Evolutionary conservation across 2,797 vertebrate genomes (phyloP), one percentile per base, ranked within the genome.

Genomic region (Tiaroga cobitis): DNA sequence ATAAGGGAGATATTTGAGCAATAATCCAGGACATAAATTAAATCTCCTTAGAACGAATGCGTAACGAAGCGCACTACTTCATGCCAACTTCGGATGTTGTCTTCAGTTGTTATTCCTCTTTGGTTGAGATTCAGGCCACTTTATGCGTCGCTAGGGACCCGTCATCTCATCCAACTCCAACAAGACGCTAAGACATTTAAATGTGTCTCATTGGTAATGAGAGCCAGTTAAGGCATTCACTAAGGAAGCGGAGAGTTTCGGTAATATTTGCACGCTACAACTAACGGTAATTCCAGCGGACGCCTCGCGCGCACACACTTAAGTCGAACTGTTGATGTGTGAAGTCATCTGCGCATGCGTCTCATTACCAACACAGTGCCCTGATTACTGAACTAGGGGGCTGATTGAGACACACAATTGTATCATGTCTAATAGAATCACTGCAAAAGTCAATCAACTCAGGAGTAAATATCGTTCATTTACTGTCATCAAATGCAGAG

Each of bases 291-390:
- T 11, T 72, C 49, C 68, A 73, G 49, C 34, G n/a, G 24, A 70
- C 49, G 37, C n/a, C 54, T 2, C 29, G 32, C 59, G 32, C 59
- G 26, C 80, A 9, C 41, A 76, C 56, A n/a, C 26, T 54, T 15
- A 54, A 51, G 68, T 39, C 32, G 29, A 72, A 73, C 56, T 72
- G 21, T 29, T 74, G 29, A 63, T 24, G 67, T 24, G 67, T n/a
- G 5, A 79, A 73, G n/a, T 65, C 16, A 15, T 73, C 29, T 74
- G 84, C 84, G 84, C 84, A 85, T 85, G 84, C 84, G 84, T 34
- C 1, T 67, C 46, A 18, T 61, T 61, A 34, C 18, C 8, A 9
- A n/a, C 37, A 24, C 15, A 65, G 29, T 18, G 63, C 15, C 29
- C 63, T 65, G 63, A 65, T 32, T 65, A 32, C 63, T 65, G 29